Evolutionary conservation across 2,888 invertebrate genomes (phyloP).

Genomic region (Rapana venosa): DNA sequence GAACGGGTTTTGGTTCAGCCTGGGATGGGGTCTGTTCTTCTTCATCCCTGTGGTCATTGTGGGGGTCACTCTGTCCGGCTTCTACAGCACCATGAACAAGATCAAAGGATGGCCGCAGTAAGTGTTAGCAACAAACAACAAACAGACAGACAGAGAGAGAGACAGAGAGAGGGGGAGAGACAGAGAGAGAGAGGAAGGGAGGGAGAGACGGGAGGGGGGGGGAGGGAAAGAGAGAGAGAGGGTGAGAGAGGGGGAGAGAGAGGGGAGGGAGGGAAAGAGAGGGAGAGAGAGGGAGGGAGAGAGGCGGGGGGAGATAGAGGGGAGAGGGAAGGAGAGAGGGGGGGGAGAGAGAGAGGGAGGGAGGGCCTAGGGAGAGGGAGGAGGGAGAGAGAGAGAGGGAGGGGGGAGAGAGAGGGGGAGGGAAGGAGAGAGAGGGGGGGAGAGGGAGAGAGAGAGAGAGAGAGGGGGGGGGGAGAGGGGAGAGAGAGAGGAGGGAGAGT

Average conservation of each 20-base stretch:
- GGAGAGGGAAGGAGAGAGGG: not conserved
- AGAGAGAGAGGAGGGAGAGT: not conserved
- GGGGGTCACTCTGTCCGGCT: conserved; percentile 58
- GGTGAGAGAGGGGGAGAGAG: not conserved
- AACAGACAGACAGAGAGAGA: not conserved
- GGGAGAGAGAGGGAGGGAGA: not conserved
- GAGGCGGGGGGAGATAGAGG: not conserved
- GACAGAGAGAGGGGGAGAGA: not conserved
- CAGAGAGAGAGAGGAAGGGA: not conserved
- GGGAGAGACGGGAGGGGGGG: not conserved
- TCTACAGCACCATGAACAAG: conserved; percentile 58
- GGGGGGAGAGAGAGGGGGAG: not conserved
- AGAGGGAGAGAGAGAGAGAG: not conserved
- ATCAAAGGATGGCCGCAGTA: conserved; percentile 59
- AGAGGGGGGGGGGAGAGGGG: not conserved
- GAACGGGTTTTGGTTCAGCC: conserved; percentile 65
- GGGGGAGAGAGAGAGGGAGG: not conserved
- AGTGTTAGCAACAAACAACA: not conserved
- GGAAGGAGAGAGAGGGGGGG: not conserved
- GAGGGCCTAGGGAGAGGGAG: not conserved
- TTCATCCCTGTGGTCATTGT: conserved; percentile 60
- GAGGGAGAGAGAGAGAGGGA: not conserved
- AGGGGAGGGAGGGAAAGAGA: not conserved
- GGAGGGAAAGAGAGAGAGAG: not conserved
- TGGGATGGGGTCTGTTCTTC: conserved; percentile 63